A percentile compares a stretch with the other conserved stretches of the same genome.
Evolutionary conservation across 2,797 vertebrate species (phyloP).

Genomic region (Acipenser transmontanus): DNA sequence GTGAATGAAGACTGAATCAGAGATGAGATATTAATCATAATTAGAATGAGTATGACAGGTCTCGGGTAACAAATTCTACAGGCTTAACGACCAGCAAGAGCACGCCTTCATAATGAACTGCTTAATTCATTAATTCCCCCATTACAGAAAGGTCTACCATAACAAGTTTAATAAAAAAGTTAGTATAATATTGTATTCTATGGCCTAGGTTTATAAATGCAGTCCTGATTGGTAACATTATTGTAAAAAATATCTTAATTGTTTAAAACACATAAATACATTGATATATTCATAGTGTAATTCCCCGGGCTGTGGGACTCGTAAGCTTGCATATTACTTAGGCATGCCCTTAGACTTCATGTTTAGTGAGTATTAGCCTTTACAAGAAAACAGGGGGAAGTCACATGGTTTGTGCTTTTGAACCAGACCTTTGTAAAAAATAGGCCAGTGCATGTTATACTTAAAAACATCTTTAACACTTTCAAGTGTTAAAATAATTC

Average conservation of each 20-base stretch:
- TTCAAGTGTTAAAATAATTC: too few relatives aligned
- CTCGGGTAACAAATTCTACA: slow-evolving; percentile 78
- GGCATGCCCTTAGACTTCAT: slow-evolving; percentile 57
- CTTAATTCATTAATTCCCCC: slow-evolving; percentile 86
- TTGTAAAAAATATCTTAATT: slow-evolving; percentile 69
- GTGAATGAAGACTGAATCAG: slow-evolving; percentile 79
- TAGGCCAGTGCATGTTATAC: too few relatives aligned
- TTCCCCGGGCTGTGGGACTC: slow-evolving; percentile 55
- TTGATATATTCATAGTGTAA: slow-evolving; percentile 73
- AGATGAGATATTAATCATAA: slow-evolving; percentile 96
- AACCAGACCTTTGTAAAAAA: too few relatives aligned
- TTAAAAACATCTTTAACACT: too few relatives aligned
- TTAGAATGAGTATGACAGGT: slow-evolving; percentile 82
- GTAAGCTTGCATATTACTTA: slow-evolving; percentile 72
- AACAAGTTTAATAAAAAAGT: slow-evolving; percentile 72
- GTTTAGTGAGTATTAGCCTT: slow-evolving; percentile 44
- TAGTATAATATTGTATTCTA: slow-evolving; percentile 68
- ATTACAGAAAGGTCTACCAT: slow-evolving; percentile 56
- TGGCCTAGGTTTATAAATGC: slow-evolving; percentile 59
- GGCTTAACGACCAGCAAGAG: slow-evolving; percentile 86
- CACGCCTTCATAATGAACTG: slow-evolving; percentile 85
- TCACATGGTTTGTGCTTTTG: too few relatives aligned
- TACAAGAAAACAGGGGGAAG: neutral
- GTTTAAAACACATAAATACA: slow-evolving; percentile 80
- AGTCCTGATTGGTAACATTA: slow-evolving; percentile 57